Evolutionary conservation across 2,113 vertebrate genomes (phyloP).

Genomic region (Nothobranchius kuhntae): DNA sequence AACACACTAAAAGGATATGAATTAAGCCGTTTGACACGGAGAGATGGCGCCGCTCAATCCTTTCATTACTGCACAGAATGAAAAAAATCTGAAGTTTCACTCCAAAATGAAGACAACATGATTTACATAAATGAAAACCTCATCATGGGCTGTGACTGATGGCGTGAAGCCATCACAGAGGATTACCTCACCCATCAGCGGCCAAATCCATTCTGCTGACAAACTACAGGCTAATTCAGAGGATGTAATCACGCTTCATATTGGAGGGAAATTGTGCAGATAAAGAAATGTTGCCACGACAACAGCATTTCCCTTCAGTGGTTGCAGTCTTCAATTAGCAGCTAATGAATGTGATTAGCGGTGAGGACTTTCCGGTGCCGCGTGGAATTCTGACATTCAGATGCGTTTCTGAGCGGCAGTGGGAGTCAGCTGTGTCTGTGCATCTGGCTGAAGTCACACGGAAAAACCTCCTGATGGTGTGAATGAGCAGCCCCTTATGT

Average conservation of each 20-base stretch:
- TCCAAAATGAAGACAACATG: conserved; percentile 34
- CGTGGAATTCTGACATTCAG: conserved; percentile 30
- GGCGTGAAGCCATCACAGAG: conserved; percentile 14
- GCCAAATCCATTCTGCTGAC: conserved; percentile 13
- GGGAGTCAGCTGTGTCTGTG: conserved; percentile 5
- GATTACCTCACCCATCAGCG: conserved; percentile 6
- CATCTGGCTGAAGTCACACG: conserved; percentile 2
- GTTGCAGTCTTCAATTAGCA: conserved; percentile 21
- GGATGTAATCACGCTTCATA: not conserved
- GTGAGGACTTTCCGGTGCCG: conserved; percentile 16
- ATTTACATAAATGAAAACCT: conserved; percentile 41
- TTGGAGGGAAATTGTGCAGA: not conserved
- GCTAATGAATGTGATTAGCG: conserved; percentile 21
- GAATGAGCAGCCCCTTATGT: conserved; percentile 12
- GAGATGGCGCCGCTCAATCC: conserved; percentile 30
- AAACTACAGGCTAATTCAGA: conserved; percentile 4
- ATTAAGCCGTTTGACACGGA: conserved; percentile 48
- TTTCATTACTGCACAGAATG: conserved; percentile 33
- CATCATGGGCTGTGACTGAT: conserved; percentile 23
- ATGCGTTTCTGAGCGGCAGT: conserved; percentile 11
- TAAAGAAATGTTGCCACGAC: conserved; percentile 19
- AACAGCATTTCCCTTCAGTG: not conserved
- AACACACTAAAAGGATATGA: conserved; percentile 53
- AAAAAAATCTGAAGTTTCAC: conserved; percentile 41
- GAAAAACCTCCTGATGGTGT: conserved; percentile 9